Base-by-base conservation (phyloP, 2,888 invertebrate genomes). In the Sipha maydis region DNA sequence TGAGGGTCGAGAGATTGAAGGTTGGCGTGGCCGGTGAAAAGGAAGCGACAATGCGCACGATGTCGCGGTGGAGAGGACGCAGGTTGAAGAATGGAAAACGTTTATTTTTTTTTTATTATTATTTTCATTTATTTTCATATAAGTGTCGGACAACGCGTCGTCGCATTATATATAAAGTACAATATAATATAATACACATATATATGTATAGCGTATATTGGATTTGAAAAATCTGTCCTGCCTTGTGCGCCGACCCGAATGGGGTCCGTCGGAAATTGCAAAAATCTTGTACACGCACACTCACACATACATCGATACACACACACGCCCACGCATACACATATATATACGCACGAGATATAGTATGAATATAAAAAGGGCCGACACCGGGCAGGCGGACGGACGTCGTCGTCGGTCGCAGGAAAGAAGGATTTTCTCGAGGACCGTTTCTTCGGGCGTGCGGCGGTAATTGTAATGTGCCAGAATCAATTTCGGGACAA, bases 401-500 rank as follows among this genome's bases (percentile, higher is more conserved):
- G 34, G 73, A 84, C 84, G 75, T 34, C 25, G 14, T 48, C 14
- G 48, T 48, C 48, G 48, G 34, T 41, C 41, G 41, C 41, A 41
- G 41, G 41, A 48, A 17, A 48, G 28, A 38, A 67, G 54, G 71
- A 85, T 78, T 78, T 85, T 78, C 56, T 85, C 79, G 79, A 85
- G 85, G 85, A 54, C 78, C 54, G 34, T n/a, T 85, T 85, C 69
- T 85, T 69, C 48, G 34, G 54, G 11, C 54, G n/a, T 11, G 31
- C 83, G 73, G 8, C 77, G 67, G 69, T 79, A 85, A 85, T 80
- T 61, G 86, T 86, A 86, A 73, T 73, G 79, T 38, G 86, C 86
- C 86, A 86, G 86, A 86, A 86, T 86, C 86, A 73, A 86, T 86
- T 80, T 86, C 80, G 85, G 69, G 34, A 85, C 31, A 19, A 67